Base-by-base conservation (phyloP, 2,797 vertebrate species). In the Echeneis naucrates region DNA sequence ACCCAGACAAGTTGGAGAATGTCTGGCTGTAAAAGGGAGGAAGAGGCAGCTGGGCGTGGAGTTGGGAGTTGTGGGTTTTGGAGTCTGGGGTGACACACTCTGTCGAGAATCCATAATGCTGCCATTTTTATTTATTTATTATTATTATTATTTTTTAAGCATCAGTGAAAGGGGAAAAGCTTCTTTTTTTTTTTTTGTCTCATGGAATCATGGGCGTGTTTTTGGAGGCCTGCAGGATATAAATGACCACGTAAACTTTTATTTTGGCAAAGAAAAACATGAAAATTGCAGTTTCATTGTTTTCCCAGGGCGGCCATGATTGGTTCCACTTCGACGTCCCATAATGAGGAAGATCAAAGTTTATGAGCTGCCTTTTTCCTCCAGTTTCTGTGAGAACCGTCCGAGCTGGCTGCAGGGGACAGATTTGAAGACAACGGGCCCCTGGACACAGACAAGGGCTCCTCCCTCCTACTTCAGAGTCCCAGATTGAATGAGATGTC, bases 1-100 rank as follows among this genome's bases (percentile, higher is more conserved):
- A 81, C 81, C 56, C 78, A 89, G 87, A 85, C 80, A 54, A 67
- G 82, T 76, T 74, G 76, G 73, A 86, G 72, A 84, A 88, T 74
- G 72, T 84, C 77, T 87, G 81, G 74, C 80, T 75, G 77, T 75
- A 61, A 87, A 82, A 80, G 45, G 77, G 68, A 89, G 73, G 74
- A 85, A 75, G 65, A 72, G 72, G 59, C 37, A 63, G 81, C 72
- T 85, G 80, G 78, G 65, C 72, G 77, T 82, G 80, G 79, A 88
- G 72, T 74, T 69, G 67, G 53, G 57, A 70, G 16, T 40, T 72
- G 71, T 58, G 72, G 84, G 59, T 64, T 74, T 61, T 64, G 52
- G 74, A 80, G 78, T 56, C 55, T 47, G 66, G 69, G 45, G 12
- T 55, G 12, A 16, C n/a, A 52, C 44, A n/a, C 44, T 19, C 9